Evolutionary conservation across 2,888 invertebrate genomes (phyloP), one percentile per base, ranked within the genome.

Genomic region (Rotaria macrura): DNA sequence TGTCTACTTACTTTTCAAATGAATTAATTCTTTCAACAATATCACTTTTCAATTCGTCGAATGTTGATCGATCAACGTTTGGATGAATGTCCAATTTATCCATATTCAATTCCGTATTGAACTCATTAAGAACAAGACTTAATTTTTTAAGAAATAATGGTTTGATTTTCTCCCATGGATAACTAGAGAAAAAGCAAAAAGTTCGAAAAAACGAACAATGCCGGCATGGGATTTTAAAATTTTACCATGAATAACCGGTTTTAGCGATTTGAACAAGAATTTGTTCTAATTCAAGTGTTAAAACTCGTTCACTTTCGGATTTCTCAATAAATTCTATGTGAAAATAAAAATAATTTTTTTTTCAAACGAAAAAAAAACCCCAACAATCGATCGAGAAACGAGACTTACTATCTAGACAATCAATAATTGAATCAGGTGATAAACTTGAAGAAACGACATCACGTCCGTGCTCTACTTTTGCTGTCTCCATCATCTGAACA

Each of bases 41-140:
- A 72, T 90, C 88, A 72, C 87, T 87, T 85, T 89, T 95, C 94
- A 96, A 95, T 49, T 94, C 93, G 88, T 95, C 95, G 90, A 95
- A 96, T 90, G 95, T 95, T 89, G 96, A 95, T 55, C 94, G 93
- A 89, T 96, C 95, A 85, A 96, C 95, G 90, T 96, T 96, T 0
- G 95, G 96, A 89, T 94, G 95, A 10, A 88, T 87, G 23, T 95
- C 94, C 55, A 95, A 94, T 87, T 95, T 93, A 89, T 95, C 95
- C 88, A 94, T 92, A 84, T 94, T 94, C 86, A 88, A 88, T 55
- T 94, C 94, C 91, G 95, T 95, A 89, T 95, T 94, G 89, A 96
- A 96, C 88, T 95, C 94, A 55, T 94, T 94, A 89, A 96, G 95
- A 79, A 96, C 96, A 88, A 93, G 93, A 57, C 95, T 92, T 74